Evolutionary conservation across 2,797 vertebrate species (phyloP).

Genomic region (Tragopan temminckii): DNA sequence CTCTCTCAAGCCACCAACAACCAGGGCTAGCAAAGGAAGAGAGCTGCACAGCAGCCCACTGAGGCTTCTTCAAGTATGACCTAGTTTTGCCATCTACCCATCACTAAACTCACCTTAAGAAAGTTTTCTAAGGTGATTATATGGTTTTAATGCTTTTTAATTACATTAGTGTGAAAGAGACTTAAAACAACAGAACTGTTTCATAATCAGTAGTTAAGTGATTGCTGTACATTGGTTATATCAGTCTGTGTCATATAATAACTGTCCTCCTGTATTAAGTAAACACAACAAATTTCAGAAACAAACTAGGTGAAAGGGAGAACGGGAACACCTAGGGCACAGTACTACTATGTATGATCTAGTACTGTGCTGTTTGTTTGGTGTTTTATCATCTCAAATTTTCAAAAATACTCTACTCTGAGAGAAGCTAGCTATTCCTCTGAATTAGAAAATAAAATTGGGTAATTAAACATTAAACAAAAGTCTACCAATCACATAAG

Average conservation of each 20-base stretch:
- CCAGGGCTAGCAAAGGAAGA: not conserved
- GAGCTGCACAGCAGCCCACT: not conserved
- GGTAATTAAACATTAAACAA: slow-evolving; percentile 35
- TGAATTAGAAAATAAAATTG: not conserved
- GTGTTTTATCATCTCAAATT: not conserved
- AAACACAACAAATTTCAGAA: not conserved
- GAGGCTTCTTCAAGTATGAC: not conserved
- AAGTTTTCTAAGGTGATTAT: not conserved
- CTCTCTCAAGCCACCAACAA: not conserved
- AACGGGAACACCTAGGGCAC: not conserved
- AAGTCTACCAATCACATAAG: not conserved
- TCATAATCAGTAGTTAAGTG: not conserved
- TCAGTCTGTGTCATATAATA: not conserved
- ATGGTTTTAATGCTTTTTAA: not conserved
- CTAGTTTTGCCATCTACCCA: not conserved
- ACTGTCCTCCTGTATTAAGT: not conserved
- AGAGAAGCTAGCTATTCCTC: not conserved
- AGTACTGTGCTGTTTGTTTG: not conserved
- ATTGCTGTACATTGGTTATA: not conserved
- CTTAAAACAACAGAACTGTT: not conserved
- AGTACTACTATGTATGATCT: not conserved
- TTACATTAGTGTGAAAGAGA: not conserved
- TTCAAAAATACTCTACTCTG: not conserved
- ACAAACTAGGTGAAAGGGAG: not conserved
- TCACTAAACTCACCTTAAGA: not conserved